Conservation (phyloP, 2,888 invertebrate genomes). For the Bombylius discolor region DNA sequence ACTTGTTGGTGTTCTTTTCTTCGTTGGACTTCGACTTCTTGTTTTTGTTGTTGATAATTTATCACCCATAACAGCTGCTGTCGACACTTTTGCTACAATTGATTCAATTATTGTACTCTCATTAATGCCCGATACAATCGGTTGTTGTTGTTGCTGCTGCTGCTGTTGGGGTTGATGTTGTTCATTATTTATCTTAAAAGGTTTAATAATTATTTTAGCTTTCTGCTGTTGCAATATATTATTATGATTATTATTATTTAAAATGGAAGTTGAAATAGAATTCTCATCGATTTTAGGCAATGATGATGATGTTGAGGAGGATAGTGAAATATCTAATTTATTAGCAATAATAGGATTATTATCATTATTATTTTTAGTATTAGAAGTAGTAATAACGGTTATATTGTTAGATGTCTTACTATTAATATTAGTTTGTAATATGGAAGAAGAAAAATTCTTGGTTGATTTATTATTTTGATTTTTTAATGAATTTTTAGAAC, state of each 20-base stretch:
- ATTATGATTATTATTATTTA: background rate
- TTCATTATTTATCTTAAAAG: conserved; percentile 37
- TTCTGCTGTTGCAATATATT: conserved; percentile 18
- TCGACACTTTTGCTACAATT: conserved; percentile 34
- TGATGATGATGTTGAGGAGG: background rate
- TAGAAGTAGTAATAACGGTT: background rate
- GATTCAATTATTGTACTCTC: conserved; percentile 33
- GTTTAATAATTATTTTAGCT: conserved; percentile 36
- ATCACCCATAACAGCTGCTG: conserved; percentile 9
- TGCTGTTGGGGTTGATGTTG: conserved; percentile 12
- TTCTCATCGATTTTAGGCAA: no score
- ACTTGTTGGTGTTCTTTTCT: conserved; percentile 1
- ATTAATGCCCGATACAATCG: conserved; percentile 30
- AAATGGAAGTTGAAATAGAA: background rate
- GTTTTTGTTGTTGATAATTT: conserved; percentile 23
- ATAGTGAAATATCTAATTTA: conserved; percentile 5
- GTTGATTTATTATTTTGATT: conserved; percentile 1
- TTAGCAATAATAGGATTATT: background rate
- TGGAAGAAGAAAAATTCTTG: background rate
- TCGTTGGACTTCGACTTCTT: conserved; percentile 30
- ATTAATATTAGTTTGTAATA: background rate
- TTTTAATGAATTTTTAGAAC: conserved; percentile 21
- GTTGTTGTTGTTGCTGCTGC: conserved; percentile 17
- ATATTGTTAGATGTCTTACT: no score
- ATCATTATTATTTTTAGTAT: background rate